Conservation (phyloP, 2,113 vertebrate species). For the Gopherus evgoodei region DNA sequence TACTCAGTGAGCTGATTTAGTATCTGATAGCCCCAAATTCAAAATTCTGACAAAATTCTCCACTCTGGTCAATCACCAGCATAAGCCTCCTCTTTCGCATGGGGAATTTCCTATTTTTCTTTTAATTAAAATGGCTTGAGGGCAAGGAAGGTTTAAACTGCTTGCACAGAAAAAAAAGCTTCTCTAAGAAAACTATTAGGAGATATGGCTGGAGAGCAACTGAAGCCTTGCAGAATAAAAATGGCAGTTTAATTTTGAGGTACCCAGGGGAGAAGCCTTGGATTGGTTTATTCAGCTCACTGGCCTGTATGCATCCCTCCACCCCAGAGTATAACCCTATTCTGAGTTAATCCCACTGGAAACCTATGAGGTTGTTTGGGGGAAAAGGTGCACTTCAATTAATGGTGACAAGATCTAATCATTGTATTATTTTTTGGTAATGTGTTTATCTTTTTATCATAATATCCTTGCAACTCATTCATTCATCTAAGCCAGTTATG, state of each 20-base stretch:
- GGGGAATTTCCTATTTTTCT: conserved; percentile 43
- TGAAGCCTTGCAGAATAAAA: conserved; percentile 52
- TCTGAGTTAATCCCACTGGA: not conserved
- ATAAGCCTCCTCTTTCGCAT: not conserved
- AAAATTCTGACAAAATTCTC: conserved; percentile 42
- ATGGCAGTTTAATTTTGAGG: conserved; percentile 46
- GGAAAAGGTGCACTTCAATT: conserved; percentile 6
- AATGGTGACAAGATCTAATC: not conserved
- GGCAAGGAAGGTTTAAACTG: conserved; percentile 11
- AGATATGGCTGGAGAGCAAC: conserved; percentile 56
- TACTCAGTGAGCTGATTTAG: conserved; percentile 36
- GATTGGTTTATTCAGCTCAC: conserved; percentile 14
- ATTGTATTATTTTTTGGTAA: not conserved
- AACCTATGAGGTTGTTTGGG: not conserved
- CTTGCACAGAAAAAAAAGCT: conserved; percentile 34
- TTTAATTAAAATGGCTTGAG: conserved; percentile 58
- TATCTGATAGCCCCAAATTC: conserved; percentile 37
- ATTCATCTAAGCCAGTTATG: not conserved
- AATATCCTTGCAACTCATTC: not conserved
- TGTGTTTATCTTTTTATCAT: not conserved
- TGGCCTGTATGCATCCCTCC: not conserved
- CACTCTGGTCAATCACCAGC: conserved; percentile 33
- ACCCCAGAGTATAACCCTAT: not conserved
- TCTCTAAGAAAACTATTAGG: conserved; percentile 61
- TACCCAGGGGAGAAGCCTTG: not conserved